These are phyloP conservation scores for Urocolius indicus DNA, from an alignment of 2,113 vertebrate genomes.

Conservation along the genomic window DNA sequence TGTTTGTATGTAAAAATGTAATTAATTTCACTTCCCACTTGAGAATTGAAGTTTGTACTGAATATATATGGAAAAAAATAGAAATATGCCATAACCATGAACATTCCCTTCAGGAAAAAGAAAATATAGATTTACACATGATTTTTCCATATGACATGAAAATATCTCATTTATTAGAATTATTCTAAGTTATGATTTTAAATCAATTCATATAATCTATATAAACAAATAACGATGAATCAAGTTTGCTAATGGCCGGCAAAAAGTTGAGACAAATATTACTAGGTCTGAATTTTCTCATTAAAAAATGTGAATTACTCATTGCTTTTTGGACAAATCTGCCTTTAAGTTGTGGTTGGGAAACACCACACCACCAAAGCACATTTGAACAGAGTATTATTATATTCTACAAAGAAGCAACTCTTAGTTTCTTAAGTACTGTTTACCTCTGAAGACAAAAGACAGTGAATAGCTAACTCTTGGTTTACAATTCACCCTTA, in stretches of 20 bases:
- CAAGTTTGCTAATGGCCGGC: neutral
- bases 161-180: neutral
- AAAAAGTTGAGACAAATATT: neutral
- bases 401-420: neutral
- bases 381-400: neutral
- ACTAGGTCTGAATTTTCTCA: neutral
- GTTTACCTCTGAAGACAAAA: neutral
- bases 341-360: neutral
- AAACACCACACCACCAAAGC: neutral
- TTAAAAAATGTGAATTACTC: neutral
- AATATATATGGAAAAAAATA: neutral
- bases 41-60: neutral
- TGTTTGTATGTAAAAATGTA: neutral
- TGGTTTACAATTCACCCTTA: neutral
- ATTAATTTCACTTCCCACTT: neutral
- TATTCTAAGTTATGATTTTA: neutral
- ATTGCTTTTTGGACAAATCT: neutral
- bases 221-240: neutral
- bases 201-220: neutral
- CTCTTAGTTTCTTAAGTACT: neutral
- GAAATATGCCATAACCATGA: neutral
- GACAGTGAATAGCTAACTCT: neutral
- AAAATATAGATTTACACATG: rapidly evolving
- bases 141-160: neutral
- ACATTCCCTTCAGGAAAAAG: neutral